phyloP scores from a whole-genome alignment of 2,113 vertebrate genomes.

The Paedocypris sp. region DNA sequence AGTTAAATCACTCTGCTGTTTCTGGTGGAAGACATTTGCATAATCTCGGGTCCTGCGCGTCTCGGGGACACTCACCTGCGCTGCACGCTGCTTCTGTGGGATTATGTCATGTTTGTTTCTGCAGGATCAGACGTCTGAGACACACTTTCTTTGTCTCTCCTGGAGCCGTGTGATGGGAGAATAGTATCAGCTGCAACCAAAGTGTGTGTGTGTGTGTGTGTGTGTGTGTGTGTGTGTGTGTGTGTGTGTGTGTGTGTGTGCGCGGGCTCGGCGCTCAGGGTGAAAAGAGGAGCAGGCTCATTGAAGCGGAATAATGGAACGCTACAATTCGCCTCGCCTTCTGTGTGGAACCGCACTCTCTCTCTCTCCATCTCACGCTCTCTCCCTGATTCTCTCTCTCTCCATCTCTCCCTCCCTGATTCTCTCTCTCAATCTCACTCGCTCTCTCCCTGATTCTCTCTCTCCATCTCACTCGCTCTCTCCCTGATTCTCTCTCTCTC shows the following conservation, averaged over 20 bases:
- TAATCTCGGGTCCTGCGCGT: too few relatives aligned
- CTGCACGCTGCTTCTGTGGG: too few relatives aligned
- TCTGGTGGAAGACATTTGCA: too few relatives aligned
- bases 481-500: too few relatives aligned
- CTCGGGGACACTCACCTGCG: too few relatives aligned
- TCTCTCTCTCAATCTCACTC: slow-evolving; percentile 62
- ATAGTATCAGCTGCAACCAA: slow-evolving; percentile 17
- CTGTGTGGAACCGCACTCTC: slow-evolving; percentile 62
- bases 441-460: too few relatives aligned
- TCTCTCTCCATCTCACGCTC: not conserved
- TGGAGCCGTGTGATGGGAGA: slow-evolving; percentile 8
- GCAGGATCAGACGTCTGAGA: too few relatives aligned
- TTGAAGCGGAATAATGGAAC: slow-evolving; percentile 56
- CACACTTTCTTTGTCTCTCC: not conserved
- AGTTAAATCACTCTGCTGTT: too few relatives aligned
- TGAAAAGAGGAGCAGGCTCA: slow-evolving; percentile 15
- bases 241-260: slow-evolving; percentile 30
- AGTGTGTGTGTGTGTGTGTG: slow-evolving; percentile 37
- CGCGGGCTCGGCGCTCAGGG: slow-evolving; percentile 31
- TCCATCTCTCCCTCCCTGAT: slow-evolving; percentile 59
- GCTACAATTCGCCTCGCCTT: slow-evolving; percentile 66
- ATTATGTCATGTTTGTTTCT: too few relatives aligned
- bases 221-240: too few relatives aligned
- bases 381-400: slow-evolving; percentile 62
- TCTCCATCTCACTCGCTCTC: too few relatives aligned